phyloP scores from a whole-genome alignment of 1,140 invertebrate genomes.

The Diabrotica undecimpunctata region DNA sequence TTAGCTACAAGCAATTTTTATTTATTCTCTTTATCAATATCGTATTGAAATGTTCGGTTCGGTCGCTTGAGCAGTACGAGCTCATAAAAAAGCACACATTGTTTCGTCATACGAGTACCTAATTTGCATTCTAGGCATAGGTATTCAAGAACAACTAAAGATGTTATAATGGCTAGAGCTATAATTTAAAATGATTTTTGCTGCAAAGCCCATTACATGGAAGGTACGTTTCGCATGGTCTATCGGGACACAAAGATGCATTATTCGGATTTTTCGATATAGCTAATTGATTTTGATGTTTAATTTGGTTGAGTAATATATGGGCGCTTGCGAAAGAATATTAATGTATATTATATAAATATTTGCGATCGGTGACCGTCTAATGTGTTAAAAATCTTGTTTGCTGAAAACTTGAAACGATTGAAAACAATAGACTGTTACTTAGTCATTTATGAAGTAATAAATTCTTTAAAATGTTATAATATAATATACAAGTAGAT shows the following conservation, averaged over 20 bases:
- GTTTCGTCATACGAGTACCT: constrained; percentile 2
- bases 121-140: not conserved
- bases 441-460: not conserved
- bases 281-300: constrained; percentile 3
- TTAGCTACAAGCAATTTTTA: not conserved
- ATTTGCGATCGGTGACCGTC: not conserved
- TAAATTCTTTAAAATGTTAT: too few species aligned
- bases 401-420: too few species aligned
- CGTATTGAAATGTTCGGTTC: not conserved
- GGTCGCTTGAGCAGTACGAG: not conserved
- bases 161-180: not conserved
- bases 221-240: not conserved
- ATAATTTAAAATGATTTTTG: not conserved
- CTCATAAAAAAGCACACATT: constrained; percentile 2
- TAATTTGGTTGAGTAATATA: not conserved
- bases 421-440: too few species aligned
- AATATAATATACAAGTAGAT: too few species aligned
- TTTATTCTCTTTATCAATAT: not conserved
- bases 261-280: constrained; percentile 1
- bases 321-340: not conserved
- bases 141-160: constrained; percentile 1
- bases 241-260: constrained; percentile 2
- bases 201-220: not conserved
- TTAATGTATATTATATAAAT: not conserved
- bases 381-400: not conserved